Conservation (phyloP, 2,797 vertebrate genomes). For the Rhynchotus rufescens region DNA sequence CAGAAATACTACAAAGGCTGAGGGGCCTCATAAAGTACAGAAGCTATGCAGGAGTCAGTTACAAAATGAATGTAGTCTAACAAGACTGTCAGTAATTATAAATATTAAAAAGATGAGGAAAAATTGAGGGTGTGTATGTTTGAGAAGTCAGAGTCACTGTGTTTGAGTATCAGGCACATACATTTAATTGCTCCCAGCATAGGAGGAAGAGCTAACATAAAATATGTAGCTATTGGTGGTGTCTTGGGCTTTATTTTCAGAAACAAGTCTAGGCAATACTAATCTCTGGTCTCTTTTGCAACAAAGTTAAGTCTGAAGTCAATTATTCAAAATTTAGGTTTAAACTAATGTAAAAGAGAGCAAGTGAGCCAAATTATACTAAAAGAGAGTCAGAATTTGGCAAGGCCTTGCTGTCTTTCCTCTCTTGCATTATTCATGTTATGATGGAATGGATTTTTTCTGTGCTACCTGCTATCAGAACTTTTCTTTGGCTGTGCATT, state of each 20-base stretch:
- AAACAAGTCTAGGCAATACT: background rate
- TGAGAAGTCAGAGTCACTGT: background rate
- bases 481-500: background rate
- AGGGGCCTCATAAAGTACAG: too few relatives aligned
- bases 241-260: constrained; percentile 1
- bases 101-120: background rate
- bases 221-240: background rate
- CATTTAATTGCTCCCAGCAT: background rate
- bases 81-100: background rate
- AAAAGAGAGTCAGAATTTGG: constrained; percentile 1
- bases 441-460: background rate
- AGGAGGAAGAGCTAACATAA: background rate
- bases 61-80: background rate
- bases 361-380: background rate
- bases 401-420: background rate
- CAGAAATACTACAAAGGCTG: background rate
- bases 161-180: background rate
- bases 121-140: background rate
- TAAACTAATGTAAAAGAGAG: constrained; percentile 2
- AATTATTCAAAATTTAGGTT: constrained; percentile 20
- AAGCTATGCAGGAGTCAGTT: background rate
- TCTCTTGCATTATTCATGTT: background rate
- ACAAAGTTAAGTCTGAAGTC: background rate
- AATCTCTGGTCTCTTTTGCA: background rate
- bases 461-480: background rate